Evolutionary conservation across 2,888 invertebrate species (phyloP), one percentile per base, ranked within the genome.

Genomic region (Pocota personata): DNA sequence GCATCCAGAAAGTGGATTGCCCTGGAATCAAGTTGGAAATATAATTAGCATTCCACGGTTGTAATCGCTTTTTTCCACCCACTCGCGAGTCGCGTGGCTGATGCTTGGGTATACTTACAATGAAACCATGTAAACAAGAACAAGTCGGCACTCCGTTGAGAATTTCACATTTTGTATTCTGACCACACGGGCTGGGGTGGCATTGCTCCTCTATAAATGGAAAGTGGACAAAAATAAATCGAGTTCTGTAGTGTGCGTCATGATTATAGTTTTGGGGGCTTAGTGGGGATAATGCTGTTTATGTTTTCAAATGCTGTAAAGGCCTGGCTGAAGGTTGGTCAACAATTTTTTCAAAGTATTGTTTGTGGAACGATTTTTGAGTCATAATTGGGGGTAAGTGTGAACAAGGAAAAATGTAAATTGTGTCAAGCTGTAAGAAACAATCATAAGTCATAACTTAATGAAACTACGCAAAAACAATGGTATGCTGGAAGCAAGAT

Each of bases 101-200:
- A 52, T 24, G 35, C 8, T 37, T 55, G 14, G n/a, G 19, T 37
- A 30, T 40, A 89, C 90, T 91, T 91, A 94, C 94, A 88, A 93
- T 92, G 92, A 94, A 96, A 89, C 97, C 95, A 46, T 96, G 95
- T 60, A 95, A 92, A 89, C 97, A 97, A 62, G 95, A 95, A 90
- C 97, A 97, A 8, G 96, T 95, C 0, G 97, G 96, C 16, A 96
- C 95, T 88, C 95, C 95, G 90, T 95, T 95, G 50, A 95, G 93
- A 8, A 96, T 96, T 90, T 96, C 95, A 91, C 97, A 97, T 66
- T 95, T 95, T 0, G 97, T 97, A 92, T 97, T 97, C 46, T 90
- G 89, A 6, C 97, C 97, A 88, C 97, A 97, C 0, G 97, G 97
- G 84, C 95, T 96, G 12, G 96, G 97, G 89, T 96, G 95, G 91